Conservation (phyloP, 2,888 invertebrate species). For the Syrista parreyssii region DNA sequence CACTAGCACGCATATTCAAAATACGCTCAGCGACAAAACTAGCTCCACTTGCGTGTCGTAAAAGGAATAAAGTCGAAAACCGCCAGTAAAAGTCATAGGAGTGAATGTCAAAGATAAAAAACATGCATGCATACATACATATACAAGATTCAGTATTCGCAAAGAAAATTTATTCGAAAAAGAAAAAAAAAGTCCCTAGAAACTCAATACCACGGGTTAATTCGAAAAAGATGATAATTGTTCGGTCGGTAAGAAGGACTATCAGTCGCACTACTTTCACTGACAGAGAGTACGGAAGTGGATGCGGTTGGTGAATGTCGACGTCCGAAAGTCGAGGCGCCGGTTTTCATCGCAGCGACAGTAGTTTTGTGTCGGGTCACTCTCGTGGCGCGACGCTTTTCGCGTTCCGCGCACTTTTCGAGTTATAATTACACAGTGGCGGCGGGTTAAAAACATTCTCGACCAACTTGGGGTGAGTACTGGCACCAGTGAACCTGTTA, state of each 20-base stretch:
- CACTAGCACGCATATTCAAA: neutral
- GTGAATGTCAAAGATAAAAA: neutral
- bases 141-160: neutral
- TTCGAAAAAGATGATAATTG: neutral
- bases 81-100: neutral
- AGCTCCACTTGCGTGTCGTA: neutral
- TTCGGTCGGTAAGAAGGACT: neutral
- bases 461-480: neutral
- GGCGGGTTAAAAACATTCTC: neutral
- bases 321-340: neutral
- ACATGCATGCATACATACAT: slow-evolving; percentile 16
- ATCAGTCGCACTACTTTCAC: slow-evolving; percentile 41
- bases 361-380: neutral
- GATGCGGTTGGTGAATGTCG: slow-evolving; percentile 9
- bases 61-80: neutral
- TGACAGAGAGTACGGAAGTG: slow-evolving; percentile 44
- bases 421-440: neutral
- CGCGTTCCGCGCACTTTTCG: neutral
- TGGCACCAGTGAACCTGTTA: neutral
- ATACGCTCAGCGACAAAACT: neutral
- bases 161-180: neutral
- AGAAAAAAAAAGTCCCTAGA: neutral
- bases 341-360: neutral
- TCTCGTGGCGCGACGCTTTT: neutral
- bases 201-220: neutral